Percentiles rank a stretch among this genome's conserved stretches.
Conservation (phyloP, 2,888 invertebrate species). For the Steinernema hermaphroditum region DNA sequence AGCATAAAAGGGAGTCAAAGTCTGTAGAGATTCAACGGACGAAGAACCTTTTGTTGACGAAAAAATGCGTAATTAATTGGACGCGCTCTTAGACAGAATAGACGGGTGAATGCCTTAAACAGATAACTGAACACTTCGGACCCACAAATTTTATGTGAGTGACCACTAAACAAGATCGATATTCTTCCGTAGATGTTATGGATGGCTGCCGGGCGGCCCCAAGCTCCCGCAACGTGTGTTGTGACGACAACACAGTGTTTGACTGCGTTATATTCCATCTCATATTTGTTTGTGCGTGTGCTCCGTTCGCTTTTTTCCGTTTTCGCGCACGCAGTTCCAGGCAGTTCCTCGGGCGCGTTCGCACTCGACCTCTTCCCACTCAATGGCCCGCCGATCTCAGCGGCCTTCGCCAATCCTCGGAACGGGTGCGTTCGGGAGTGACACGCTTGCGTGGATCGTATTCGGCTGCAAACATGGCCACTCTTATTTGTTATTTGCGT, state of each 20-base stretch:
- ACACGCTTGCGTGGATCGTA: constrained; percentile 19
- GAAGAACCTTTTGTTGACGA: no score
- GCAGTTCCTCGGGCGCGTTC: not conserved
- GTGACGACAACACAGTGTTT: constrained; percentile 31
- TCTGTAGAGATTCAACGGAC: no score
- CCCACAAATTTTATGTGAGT: constrained; percentile 15
- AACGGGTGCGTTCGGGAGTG: not conserved
- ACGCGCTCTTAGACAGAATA: no score
- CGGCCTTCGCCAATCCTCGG: no score
- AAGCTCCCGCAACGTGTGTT: constrained; percentile 14
- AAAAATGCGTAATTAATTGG: no score
- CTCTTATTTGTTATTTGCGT: constrained; percentile 20
- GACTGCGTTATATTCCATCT: constrained; percentile 22
- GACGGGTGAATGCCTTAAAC: no score
- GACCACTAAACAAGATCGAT: constrained; percentile 16
- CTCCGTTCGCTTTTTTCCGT: constrained; percentile 10
- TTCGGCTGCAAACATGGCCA: constrained; percentile 27
- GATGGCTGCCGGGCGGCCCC: constrained; percentile 22
- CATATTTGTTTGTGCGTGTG: constrained; percentile 27
- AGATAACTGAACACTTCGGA: no score
- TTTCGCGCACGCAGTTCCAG: constrained; percentile 28
- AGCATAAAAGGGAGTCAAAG: no score
- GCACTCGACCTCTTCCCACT: not conserved
- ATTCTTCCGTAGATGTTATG: constrained; percentile 25
- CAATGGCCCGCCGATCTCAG: no score